Base-by-base conservation (phyloP, 2,113 vertebrate genomes). In the Caracal caracal region DNA sequence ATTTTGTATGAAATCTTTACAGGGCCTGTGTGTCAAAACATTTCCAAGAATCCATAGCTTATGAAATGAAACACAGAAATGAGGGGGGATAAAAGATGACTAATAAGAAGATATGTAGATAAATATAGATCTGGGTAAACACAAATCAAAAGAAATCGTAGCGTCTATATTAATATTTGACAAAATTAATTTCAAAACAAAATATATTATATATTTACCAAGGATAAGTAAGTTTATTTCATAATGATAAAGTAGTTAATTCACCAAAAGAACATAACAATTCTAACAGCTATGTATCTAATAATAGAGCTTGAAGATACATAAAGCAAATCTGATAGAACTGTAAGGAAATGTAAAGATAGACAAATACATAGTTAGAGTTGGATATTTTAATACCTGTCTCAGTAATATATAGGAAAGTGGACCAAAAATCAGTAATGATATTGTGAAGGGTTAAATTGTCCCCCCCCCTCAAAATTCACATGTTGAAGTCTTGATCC, bases 241-340 rank as follows among this genome's bases (percentile, higher is more conserved):
- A 92, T 71, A 66, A 88, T 88, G 47, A 78, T 33, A 88, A 93
- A 76, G 20, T 15, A 80, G 10, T 82, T 87, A 79, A 78, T 70
- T 91, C 59, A 88, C 22, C 30, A 86, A 95, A 28, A 91, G 2
- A 30, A 68, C 16, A 24, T 49, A 88, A 90, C 2, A 61, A 5
- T 47, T 76, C 12, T 63, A 66, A 90, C 17, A 82, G 30, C 70
- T 68, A 70, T 53, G 22, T 10, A 81, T 28, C 20, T 43, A 78
- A 83, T 35, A 87, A 87, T 9, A 65, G 43, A 87, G 13, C 22
- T 95, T 83, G 28, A 95, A 93, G 83, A 78, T 79, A 28, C 35
- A 87, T 65, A 80, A 96, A 82, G 59, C 22, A 76, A 95, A 28
- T 83, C 19, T 83, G 22, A 76, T 10, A 65, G 22, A 96, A 68